These are phyloP conservation scores for Plutella xylostella DNA, from an alignment of 2,888 invertebrate species.

Conservation along the genomic window DNA sequence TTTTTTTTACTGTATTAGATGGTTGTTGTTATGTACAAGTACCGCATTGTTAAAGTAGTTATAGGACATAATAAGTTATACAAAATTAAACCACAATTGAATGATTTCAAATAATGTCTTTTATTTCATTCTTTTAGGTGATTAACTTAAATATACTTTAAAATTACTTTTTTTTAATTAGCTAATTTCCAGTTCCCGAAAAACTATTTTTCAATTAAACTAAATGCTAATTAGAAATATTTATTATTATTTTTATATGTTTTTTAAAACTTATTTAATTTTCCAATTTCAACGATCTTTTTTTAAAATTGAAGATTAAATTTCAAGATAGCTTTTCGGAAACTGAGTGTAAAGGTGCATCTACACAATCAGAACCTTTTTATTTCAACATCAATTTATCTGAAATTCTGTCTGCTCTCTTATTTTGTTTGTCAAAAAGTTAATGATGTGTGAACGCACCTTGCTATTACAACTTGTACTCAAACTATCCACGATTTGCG, in stretches of 20 bases:
- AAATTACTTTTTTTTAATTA: neutral
- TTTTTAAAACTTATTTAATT: too few species aligned
- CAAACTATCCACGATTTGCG: too few species aligned
- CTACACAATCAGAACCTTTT: too few species aligned
- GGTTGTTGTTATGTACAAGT: conserved; percentile 22
- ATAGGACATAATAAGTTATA: neutral
- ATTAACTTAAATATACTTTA: conserved; percentile 26
- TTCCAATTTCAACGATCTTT: too few species aligned
- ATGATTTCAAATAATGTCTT: conserved; percentile 66
- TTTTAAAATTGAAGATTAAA: too few species aligned
- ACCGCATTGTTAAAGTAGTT: too few species aligned
- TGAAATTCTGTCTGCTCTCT: conserved; percentile 1
- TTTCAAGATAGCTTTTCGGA: too few species aligned
- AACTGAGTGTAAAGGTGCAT: too few species aligned
- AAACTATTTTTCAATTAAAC: neutral
- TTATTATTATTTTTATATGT: neutral
- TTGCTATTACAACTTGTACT: too few species aligned
- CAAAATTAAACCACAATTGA: conserved; percentile 35
- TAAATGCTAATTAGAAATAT: neutral
- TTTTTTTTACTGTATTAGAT: too few species aligned
- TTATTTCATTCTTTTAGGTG: conserved; percentile 54
- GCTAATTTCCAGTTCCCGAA: neutral
- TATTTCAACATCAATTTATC: too few species aligned
- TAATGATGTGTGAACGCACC: too few species aligned
- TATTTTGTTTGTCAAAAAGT: conserved; percentile 1